These are phyloP conservation scores for Macrosiphum euphorbiae DNA, from an alignment of 2,888 invertebrate genomes.

Conservation along the genomic window DNA sequence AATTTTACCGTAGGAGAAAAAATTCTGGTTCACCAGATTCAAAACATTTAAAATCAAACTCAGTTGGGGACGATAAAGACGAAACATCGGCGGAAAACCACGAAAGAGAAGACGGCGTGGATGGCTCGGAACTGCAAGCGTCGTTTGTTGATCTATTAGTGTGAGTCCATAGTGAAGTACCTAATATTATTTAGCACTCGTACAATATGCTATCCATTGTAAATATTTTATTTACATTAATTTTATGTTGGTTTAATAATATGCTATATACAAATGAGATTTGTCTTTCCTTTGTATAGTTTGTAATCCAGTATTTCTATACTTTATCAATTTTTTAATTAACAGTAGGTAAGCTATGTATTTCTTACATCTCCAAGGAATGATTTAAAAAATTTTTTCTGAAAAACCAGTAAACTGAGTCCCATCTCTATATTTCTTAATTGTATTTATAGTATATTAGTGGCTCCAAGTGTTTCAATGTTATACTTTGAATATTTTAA, in stretches of 20 bases:
- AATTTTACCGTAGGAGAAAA: background rate
- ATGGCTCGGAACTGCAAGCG: conserved; percentile 27
- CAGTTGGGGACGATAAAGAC: conserved; percentile 9
- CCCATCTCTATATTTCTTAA: no score
- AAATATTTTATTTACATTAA: background rate
- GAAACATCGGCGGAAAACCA: conserved; percentile 23
- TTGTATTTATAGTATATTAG: no score
- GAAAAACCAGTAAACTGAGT: no score
- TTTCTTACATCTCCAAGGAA: no score
- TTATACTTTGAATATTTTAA: no score
- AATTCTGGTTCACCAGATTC: conserved; percentile 19
- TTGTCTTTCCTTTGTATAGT: no score
- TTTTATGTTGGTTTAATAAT: background rate
- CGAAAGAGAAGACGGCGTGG: conserved; percentile 31
- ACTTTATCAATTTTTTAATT: no score
- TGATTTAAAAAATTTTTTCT: no score
- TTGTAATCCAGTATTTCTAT: no score
- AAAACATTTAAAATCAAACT: background rate
- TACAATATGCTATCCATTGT: background rate
- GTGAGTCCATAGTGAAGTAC: conserved; percentile 13
- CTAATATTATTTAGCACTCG: background rate
- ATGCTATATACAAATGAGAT: background rate
- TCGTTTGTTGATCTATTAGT: conserved; percentile 57
- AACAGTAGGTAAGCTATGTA: no score
- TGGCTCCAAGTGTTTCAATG: no score